These are phyloP conservation scores for Pemphredon lugubris DNA, from an alignment of 2,888 invertebrate genomes.

Conservation along the genomic window DNA sequence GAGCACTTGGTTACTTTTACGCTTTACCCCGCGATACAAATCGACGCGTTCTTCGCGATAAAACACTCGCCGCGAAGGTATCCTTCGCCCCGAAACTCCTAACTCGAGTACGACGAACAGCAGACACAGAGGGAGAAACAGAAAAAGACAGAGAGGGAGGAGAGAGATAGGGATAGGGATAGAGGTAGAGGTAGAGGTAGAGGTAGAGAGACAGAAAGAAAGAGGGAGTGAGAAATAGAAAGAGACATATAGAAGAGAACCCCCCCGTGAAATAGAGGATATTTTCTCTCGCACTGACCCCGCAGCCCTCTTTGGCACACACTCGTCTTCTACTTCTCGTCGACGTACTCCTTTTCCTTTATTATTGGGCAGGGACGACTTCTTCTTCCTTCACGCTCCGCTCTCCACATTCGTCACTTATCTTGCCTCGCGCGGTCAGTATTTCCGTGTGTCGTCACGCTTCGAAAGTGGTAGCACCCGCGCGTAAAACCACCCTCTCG, in stretches of 20 bases:
- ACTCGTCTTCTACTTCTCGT: conserved; percentile 46
- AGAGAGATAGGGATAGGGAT: conserved; percentile 32
- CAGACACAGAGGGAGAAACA: conserved; percentile 27
- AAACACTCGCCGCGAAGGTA: conserved; percentile 44
- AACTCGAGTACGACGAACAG: conserved; percentile 10
- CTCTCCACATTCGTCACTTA: conserved; percentile 43
- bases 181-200: conserved; percentile 17
- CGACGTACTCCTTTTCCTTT: conserved; percentile 23
- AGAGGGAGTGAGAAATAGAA: conserved; percentile 23
- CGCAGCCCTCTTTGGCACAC: conserved; percentile 50
- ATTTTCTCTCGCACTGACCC: conserved; percentile 37
- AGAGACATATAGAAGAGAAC: conserved; percentile 33
- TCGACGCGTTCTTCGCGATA: conserved; percentile 47
- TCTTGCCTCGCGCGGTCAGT: conserved; percentile 43
- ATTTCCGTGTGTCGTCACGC: conserved; percentile 48
- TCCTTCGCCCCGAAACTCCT: conserved; percentile 56
- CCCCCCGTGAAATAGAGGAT: conserved; percentile 53
- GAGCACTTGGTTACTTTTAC: conserved; percentile 45
- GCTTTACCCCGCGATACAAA: conserved; percentile 36
- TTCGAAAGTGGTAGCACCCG: conserved; percentile 64
- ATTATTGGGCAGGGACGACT: too few species aligned
- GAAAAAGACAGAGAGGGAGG: conserved; percentile 42
- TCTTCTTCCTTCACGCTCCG: conserved; percentile 32
- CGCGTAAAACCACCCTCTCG: conserved; percentile 66
- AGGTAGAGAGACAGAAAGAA: conserved; percentile 23